Conservation (phyloP, 2,888 invertebrate species). For the Trichogramma evanescens region DNA sequence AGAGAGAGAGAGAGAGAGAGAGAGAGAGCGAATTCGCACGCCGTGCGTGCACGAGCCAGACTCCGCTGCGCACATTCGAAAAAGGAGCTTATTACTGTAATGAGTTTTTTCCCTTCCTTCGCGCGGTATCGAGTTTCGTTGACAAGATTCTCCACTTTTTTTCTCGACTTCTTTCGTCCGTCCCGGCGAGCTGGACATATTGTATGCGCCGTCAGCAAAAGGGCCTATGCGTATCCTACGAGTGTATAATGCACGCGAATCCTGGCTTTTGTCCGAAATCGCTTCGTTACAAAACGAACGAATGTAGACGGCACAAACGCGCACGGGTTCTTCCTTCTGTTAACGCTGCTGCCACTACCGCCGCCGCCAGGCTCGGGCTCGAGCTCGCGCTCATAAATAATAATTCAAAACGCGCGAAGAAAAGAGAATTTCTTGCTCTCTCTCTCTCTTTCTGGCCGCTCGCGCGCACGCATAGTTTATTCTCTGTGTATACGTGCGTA, state of each 20-base stretch:
- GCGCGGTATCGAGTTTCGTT: constrained; percentile 17
- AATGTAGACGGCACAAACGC: background rate
- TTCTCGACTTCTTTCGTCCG: background rate
- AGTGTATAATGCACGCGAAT: too few relatives aligned
- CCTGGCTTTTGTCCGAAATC: too few relatives aligned
- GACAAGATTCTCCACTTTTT: constrained; percentile 10
- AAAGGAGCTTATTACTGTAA: constrained; percentile 19
- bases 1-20: too few relatives aligned
- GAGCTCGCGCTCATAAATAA: constrained; percentile 12
- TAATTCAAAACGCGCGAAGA: constrained; percentile 14
- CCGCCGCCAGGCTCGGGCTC: background rate
- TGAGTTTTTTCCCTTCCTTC: constrained; percentile 13
- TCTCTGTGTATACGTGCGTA: too few relatives aligned
- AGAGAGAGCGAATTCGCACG: background rate
- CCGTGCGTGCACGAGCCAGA: background rate
- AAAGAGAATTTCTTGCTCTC: background rate
- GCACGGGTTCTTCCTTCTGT: background rate
- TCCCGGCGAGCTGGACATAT: too few relatives aligned
- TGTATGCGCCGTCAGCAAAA: too few relatives aligned
- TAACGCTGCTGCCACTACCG: background rate
- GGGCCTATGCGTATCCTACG: too few relatives aligned
- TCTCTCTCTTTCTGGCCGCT: too few relatives aligned
- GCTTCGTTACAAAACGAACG: too few relatives aligned
- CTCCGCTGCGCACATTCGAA: constrained; percentile 5
- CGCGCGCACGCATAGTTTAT: too few relatives aligned